These are phyloP conservation scores for Sipha flava DNA, from an alignment of 1,140 invertebrate species.

Conservation along the genomic window DNA sequence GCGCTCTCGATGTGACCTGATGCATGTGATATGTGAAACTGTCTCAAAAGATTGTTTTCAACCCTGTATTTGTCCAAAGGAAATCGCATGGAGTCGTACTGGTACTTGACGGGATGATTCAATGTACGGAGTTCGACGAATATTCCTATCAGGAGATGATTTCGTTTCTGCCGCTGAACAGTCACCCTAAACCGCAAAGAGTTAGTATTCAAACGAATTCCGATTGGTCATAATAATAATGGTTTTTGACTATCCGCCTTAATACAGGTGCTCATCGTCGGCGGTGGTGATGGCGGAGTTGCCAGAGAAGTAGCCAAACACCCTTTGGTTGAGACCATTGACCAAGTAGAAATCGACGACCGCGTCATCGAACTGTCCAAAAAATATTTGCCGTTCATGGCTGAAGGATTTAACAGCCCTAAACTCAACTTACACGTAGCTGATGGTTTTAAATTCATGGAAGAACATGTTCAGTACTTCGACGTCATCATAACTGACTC, in stretches of 20 bases:
- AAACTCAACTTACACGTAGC: slow-evolving; percentile 79
- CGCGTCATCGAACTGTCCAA: slow-evolving; percentile 87
- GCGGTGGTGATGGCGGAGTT: slow-evolving; percentile 95
- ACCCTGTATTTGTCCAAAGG: slow-evolving; percentile 49
- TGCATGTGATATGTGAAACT: no score
- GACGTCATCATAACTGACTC: slow-evolving; percentile 98
- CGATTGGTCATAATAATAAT: no score
- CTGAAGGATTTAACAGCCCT: slow-evolving; percentile 69
- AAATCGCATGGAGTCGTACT: slow-evolving; percentile 79
- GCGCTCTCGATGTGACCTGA: no score
- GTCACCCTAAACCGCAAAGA: slow-evolving; percentile 81
- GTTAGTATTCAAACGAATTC: slow-evolving; percentile 49
- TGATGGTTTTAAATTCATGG: slow-evolving; percentile 93
- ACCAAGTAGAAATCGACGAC: slow-evolving; percentile 92
- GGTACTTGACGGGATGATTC: slow-evolving; percentile 92
- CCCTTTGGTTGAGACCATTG: slow-evolving; percentile 73
- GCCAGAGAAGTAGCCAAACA: slow-evolving; percentile 91
- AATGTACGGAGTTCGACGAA: slow-evolving; percentile 93
- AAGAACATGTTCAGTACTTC: slow-evolving; percentile 73
- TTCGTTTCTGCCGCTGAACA: slow-evolving; percentile 82
- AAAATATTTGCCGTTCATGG: slow-evolving; percentile 83
- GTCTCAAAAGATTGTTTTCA: no score
- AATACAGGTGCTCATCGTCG: slow-evolving; percentile 83
- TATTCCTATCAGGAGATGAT: slow-evolving; percentile 99
- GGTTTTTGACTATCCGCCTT: background rate